Conservation (phyloP, 2,888 invertebrate genomes). For the Litoditis marina region DNA sequence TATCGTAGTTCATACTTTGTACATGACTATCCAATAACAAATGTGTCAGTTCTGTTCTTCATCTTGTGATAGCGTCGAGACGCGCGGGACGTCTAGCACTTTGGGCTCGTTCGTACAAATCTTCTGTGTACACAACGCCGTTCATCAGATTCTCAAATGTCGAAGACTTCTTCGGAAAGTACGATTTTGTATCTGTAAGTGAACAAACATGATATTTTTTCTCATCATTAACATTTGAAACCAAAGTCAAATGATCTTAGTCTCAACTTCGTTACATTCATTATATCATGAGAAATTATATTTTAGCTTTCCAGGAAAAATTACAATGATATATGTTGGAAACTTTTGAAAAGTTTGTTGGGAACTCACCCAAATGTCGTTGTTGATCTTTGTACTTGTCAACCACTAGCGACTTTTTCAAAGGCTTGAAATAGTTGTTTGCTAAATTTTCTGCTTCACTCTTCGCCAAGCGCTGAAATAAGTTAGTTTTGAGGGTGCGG, state of each 20-base stretch:
- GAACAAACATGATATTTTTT: background rate
- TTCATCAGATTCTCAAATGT: constrained; percentile 53
- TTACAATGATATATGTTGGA: no score
- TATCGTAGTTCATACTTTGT: no score
- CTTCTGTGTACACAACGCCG: constrained; percentile 60
- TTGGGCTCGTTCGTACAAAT: constrained; percentile 35
- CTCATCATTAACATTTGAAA: no score
- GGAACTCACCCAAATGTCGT: constrained; percentile 16
- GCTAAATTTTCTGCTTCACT: constrained; percentile 71
- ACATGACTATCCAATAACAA: no score
- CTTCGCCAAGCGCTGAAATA: constrained; percentile 63
- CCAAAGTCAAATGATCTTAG: no score
- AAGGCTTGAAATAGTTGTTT: constrained; percentile 74
- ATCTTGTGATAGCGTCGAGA: constrained; percentile 24
- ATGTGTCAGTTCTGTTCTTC: no score
- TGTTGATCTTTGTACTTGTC: constrained; percentile 66
- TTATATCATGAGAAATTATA: no score
- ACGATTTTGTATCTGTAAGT: constrained; percentile 26
- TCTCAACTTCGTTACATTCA: no score
- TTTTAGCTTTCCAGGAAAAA: no score
- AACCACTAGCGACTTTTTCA: constrained; percentile 70
- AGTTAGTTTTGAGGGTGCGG: background rate
- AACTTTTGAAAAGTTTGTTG: background rate
- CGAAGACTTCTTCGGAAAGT: constrained; percentile 43
- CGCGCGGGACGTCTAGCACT: constrained; percentile 34